Evolutionary conservation across 2,888 invertebrate species (phyloP).

Genomic region (Micoletzkya japonica): DNA sequence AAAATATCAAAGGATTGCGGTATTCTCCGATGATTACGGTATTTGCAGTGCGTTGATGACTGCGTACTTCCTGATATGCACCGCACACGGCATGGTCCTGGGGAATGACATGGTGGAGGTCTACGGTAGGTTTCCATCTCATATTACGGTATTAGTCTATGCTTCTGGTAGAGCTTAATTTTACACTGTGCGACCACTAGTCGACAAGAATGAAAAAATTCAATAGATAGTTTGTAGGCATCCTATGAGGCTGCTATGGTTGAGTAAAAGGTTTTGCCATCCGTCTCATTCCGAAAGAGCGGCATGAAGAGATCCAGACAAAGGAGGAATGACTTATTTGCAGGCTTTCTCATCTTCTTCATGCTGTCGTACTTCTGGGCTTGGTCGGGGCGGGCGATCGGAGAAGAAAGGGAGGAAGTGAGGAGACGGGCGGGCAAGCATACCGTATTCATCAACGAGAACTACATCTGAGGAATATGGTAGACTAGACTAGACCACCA

Average conservation of each 20-base stretch:
- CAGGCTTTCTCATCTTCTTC: conserved; percentile 15
- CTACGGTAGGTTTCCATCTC: conserved; percentile 8
- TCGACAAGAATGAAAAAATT: no score
- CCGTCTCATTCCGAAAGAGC: no score
- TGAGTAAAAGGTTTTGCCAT: no score
- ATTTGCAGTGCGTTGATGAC: conserved; percentile 6
- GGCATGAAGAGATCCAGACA: no score
- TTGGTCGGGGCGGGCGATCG: conserved; percentile 15
- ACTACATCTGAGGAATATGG: conserved; percentile 24
- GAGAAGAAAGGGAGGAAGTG: conserved; percentile 9
- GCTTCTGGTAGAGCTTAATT: no score
- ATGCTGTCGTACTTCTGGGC: conserved; percentile 26
- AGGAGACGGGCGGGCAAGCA: conserved; percentile 23
- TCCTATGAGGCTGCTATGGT: no score
- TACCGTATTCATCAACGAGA: conserved; percentile 25
- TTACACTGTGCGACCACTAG: no score
- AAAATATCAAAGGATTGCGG: no score
- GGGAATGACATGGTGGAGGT: conserved; percentile 25
- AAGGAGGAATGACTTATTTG: conserved; percentile 13
- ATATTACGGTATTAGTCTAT: not conserved
- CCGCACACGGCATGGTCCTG: conserved; percentile 6
- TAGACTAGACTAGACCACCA: no score
- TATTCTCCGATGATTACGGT: not conserved
- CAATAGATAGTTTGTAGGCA: no score
- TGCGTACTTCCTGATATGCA: conserved; percentile 24